Evolutionary conservation across 2,888 invertebrate species (phyloP).

Genomic region (Tetramorium bicarinatum): DNA sequence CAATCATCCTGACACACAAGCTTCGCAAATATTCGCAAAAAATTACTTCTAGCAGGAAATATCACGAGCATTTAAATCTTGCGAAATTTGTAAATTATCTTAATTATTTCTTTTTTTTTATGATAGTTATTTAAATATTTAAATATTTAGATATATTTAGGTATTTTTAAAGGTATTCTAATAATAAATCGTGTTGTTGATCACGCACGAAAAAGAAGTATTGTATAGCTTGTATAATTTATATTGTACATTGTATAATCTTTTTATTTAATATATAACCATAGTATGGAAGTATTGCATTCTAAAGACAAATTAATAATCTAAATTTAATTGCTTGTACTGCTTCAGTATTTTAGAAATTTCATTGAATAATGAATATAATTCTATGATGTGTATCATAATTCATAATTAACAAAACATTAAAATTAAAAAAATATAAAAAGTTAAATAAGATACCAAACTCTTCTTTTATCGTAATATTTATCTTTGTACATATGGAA

Average conservation of each 20-base stretch:
- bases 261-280: neutral
- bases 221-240: neutral
- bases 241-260: neutral
- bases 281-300: neutral
- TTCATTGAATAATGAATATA: neutral
- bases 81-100: neutral
- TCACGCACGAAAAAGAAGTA: too few species aligned
- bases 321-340: neutral
- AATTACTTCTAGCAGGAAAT: neutral
- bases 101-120: neutral
- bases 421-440: neutral
- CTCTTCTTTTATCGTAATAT: neutral
- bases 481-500: neutral
- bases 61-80: neutral
- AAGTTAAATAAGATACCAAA: neutral
- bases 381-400: neutral
- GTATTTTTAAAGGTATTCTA: neutral
- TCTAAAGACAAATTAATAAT: constrained; percentile 1
- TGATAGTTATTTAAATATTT: neutral
- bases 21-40: neutral
- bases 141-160: too few species aligned
- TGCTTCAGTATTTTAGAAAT: neutral
- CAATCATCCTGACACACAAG: neutral
- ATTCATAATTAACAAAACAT: neutral
- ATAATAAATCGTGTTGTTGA: neutral